phyloP scores from a whole-genome alignment of 2,797 vertebrate species.

The Leptoclinus maculatus region DNA sequence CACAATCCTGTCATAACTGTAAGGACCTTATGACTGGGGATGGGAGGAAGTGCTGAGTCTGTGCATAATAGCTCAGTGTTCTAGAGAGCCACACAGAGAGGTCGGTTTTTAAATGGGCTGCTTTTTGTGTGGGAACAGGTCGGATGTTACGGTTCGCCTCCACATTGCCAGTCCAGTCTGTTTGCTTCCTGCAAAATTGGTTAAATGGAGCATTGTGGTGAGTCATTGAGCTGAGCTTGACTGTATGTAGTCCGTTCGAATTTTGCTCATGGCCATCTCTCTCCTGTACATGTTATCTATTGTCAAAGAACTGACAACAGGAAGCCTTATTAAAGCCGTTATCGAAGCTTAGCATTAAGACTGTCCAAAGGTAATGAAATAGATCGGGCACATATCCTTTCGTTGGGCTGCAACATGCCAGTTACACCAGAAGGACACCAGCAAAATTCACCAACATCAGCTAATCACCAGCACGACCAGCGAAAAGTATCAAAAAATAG shows the following conservation, averaged over 20 bases:
- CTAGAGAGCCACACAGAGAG: slow-evolving; percentile 7
- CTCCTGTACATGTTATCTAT: slow-evolving; percentile 1
- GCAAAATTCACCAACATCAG: too few relatives aligned
- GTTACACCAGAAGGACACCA: too few relatives aligned
- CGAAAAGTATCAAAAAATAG: too few relatives aligned
- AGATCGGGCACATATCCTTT: background rate
- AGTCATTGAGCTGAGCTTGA: slow-evolving; percentile 10
- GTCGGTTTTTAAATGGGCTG: slow-evolving; percentile 20
- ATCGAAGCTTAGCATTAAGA: background rate
- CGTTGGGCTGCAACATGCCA: background rate
- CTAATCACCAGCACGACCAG: too few relatives aligned
- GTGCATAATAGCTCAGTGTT: slow-evolving; percentile 18
- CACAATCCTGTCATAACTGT: slow-evolving; percentile 18
- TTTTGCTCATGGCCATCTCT: background rate
- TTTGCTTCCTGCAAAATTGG: slow-evolving; percentile 40
- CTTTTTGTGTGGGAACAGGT: slow-evolving; percentile 24
- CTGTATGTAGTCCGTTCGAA: background rate
- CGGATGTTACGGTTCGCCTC: slow-evolving; percentile 20
- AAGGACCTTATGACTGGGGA: background rate
- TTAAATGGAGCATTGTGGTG: slow-evolving; percentile 18
- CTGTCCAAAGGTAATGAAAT: background rate
- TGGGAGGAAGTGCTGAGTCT: slow-evolving; percentile 3
- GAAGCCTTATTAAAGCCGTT: background rate
- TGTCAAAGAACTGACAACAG: background rate
- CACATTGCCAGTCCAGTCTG: slow-evolving; percentile 16